These are phyloP conservation scores for Drosophila testacea DNA, from an alignment of 2,888 invertebrate genomes.

Conservation along the genomic window DNA sequence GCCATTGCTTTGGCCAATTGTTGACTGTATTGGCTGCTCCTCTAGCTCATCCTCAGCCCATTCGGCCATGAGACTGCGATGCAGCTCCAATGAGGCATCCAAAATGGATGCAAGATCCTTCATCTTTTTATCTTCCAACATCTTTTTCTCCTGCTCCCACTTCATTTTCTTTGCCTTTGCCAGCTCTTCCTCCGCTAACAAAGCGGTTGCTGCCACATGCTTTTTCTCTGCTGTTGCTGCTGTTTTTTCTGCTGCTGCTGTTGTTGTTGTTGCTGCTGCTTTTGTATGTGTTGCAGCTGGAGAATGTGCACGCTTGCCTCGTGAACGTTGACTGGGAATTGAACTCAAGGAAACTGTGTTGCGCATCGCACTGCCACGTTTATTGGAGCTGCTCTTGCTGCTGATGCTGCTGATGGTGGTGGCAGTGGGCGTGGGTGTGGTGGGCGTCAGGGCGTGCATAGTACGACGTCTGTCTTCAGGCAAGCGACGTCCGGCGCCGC, in stretches of 20 bases:
- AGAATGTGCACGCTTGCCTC: slow-evolving; percentile 6
- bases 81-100: slow-evolving; percentile 86
- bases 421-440: no score
- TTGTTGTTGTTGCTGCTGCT: neutral
- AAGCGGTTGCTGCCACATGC: no score
- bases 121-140: no score
- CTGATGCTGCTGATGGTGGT: neutral
- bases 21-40: neutral
- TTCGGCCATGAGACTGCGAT: slow-evolving; percentile 90
- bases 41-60: slow-evolving; percentile 89
- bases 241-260: neutral
- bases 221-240: neutral
- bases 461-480: slow-evolving; percentile 22
- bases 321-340: neutral
- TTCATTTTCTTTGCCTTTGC: no score
- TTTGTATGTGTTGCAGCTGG: neutral
- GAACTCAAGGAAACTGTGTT: neutral
- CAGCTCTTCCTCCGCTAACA: no score
- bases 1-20: neutral
- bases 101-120: no score
- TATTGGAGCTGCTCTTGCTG: neutral
- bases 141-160: no score
- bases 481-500: slow-evolving; percentile 3
- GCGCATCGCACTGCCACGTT: slow-evolving; percentile 7
- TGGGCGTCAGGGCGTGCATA: neutral